Conservation (phyloP, 2,888 invertebrate species). For the Alloplasta piceator region DNA sequence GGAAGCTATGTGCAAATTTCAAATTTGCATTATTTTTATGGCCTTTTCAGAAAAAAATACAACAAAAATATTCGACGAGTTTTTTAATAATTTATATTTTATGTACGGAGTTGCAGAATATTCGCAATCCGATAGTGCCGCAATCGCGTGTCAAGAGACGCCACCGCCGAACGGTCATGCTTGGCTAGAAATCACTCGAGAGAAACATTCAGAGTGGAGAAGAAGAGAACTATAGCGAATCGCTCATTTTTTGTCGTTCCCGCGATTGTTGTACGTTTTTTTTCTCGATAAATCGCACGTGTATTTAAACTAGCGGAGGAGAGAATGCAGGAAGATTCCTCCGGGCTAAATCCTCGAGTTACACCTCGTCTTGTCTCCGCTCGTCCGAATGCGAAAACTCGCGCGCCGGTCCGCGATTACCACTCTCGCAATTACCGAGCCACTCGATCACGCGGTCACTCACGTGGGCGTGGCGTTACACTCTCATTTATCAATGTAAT, state of each 20-base stretch:
- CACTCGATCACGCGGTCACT: conserved; percentile 61
- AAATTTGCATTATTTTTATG: no score
- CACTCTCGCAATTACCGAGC: conserved; percentile 53
- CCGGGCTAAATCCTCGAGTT: conserved; percentile 26
- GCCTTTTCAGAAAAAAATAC: no score
- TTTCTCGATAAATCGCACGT: neutral
- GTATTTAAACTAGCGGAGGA: conserved; percentile 7
- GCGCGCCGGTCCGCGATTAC: conserved; percentile 32
- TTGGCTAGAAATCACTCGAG: conserved; percentile 52
- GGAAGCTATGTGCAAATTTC: no score
- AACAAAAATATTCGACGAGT: no score
- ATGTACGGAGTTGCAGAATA: conserved; percentile 22
- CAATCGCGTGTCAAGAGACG: conserved; percentile 64
- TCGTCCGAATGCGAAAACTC: conserved; percentile 16
- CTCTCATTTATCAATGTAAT: conserved; percentile 63
- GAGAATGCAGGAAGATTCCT: conserved; percentile 28
- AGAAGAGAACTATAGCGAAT: neutral
- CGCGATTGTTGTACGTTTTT: conserved; percentile 27
- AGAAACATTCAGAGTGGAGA: conserved; percentile 19
- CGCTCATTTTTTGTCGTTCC: conserved; percentile 11
- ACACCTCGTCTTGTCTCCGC: conserved; percentile 23
- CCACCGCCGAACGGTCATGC: conserved; percentile 53
- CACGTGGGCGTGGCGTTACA: conserved; percentile 58
- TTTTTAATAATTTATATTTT: no score
- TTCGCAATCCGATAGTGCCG: conserved; percentile 55